These are phyloP conservation scores for Crotophaga sulcirostris DNA, from an alignment of 2,113 vertebrate genomes.

Conservation along the genomic window DNA sequence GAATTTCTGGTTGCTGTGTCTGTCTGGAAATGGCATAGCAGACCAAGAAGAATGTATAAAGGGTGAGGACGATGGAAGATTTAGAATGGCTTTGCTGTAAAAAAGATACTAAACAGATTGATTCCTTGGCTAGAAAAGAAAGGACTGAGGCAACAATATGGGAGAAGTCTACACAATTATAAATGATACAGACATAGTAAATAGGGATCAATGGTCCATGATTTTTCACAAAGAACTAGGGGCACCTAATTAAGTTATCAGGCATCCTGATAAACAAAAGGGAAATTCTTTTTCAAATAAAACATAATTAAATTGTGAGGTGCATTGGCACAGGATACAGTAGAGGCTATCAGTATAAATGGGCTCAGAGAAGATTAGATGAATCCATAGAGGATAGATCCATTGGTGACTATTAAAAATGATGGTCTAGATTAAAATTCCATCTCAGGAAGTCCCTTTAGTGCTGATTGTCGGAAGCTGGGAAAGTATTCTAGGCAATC, in stretches of 20 bases:
- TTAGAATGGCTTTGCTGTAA: neutral
- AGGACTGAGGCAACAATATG: neutral
- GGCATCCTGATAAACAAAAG: conserved; percentile 58
- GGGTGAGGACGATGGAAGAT: neutral
- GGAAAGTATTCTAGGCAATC: neutral
- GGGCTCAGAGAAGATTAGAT: conserved; percentile 39
- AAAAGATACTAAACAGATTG: neutral
- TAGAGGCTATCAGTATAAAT: conserved; percentile 40
- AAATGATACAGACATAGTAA: neutral
- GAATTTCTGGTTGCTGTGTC: neutral
- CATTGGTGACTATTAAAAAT: conserved; percentile 20
- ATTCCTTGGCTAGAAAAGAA: neutral
- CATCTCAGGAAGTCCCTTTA: conserved; percentile 4
- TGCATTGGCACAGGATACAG: conserved; percentile 22
- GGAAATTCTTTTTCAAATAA: conserved; percentile 60
- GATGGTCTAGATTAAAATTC: neutral
- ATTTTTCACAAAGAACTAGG: conserved; percentile 25
- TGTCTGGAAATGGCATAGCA: neutral
- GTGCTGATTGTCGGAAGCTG: neutral
- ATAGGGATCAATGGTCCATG: neutral
- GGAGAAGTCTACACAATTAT: neutral
- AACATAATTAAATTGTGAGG: conserved; percentile 53
- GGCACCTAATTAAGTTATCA: conserved; percentile 20
- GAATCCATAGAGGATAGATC: conserved; percentile 19
- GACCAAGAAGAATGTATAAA: neutral